A percentile compares a stretch with the other conserved stretches of the same genome.
Evolutionary conservation across 2,888 invertebrate genomes (phyloP).

Genomic region (Sminthurides aquaticus): DNA sequence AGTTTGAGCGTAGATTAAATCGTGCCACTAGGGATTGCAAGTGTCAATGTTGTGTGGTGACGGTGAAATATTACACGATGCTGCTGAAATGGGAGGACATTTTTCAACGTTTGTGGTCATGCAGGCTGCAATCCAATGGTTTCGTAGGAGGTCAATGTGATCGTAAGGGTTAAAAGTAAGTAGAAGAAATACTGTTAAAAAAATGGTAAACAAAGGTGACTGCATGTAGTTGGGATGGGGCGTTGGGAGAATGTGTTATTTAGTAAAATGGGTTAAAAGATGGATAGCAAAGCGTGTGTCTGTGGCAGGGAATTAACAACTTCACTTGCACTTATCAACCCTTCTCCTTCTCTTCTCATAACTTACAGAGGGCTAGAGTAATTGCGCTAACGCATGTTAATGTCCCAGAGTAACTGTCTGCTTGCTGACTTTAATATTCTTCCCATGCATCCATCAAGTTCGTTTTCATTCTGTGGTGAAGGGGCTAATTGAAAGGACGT

Average conservation of each 20-base stretch:
- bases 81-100: too few species aligned
- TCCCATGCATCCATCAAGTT: not conserved
- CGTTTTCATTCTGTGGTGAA: constrained; percentile 6
- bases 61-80: too few species aligned
- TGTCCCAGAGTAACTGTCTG: not conserved
- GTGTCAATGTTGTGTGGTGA: too few species aligned
- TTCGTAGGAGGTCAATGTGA: constrained; percentile 6
- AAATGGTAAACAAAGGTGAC: not conserved
- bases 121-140: too few species aligned
- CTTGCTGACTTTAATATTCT: not conserved
- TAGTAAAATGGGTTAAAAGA: not conserved
- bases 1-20: too few species aligned
- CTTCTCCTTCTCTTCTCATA: not conserved
- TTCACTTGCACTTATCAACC: not conserved
- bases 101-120: too few species aligned
- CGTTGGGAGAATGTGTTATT: not conserved
- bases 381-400: constrained; percentile 1
- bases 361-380: not conserved
- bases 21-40: too few species aligned
- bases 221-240: not conserved
- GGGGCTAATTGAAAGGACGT: constrained; percentile 5
- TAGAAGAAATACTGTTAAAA: not conserved
- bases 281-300: not conserved
- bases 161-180: not conserved
- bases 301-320: not conserved